These are phyloP conservation scores for Dinoponera quadriceps DNA, from an alignment of 1,140 invertebrate genomes.

Conservation along the genomic window DNA sequence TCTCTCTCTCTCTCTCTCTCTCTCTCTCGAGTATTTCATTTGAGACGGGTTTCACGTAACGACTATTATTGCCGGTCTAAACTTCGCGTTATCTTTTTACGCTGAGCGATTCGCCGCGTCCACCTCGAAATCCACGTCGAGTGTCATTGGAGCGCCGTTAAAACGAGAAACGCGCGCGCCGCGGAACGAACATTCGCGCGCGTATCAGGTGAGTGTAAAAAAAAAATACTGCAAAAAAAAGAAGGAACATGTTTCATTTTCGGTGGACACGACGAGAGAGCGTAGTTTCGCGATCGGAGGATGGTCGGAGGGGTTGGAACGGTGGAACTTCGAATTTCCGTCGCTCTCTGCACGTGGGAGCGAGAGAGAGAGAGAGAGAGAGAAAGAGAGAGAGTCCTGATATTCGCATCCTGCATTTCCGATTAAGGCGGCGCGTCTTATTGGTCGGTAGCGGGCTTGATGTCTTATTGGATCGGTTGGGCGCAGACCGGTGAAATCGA, in stretches of 20 bases:
- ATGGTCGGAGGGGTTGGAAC: neutral
- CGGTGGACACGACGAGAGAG: neutral
- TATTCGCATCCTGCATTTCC: neutral
- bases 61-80: no score
- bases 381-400: no score
- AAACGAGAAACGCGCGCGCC: neutral
- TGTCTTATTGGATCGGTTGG: slow-evolving; percentile 8
- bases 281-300: neutral
- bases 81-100: no score
- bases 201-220: neutral
- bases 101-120: no score
- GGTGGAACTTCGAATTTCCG: neutral
- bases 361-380: no score
- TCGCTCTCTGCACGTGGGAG: no score
- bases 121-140: no score
- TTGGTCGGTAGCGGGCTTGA: neutral
- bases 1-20: no score
- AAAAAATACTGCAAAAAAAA: neutral
- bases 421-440: slow-evolving; percentile 12
- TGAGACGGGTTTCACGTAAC: no score
- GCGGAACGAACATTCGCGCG: neutral
- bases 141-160: neutral
- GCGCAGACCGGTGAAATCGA: slow-evolving; percentile 5
- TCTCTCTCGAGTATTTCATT: no score
- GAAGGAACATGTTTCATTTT: neutral